Evolutionary conservation across 2,113 vertebrate genomes (phyloP).

Genomic region (Talpa occidentalis): DNA sequence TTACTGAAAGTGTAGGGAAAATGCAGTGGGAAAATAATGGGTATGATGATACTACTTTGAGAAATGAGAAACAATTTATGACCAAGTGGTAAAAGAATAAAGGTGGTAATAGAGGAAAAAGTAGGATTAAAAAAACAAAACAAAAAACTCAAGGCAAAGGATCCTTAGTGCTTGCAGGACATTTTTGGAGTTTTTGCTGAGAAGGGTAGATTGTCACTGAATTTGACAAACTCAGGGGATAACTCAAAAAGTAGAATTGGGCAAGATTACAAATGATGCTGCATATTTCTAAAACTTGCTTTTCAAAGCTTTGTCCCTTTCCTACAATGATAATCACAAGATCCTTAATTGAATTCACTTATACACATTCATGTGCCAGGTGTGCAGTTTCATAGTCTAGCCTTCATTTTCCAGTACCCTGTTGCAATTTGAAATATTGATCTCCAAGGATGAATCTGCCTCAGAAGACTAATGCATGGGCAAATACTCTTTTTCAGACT

Average conservation of each 20-base stretch:
- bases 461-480: not conserved
- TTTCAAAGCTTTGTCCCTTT: not conserved
- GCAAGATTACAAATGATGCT: constrained; percentile 17
- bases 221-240: constrained; percentile 9
- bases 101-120: not conserved
- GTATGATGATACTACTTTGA: constrained; percentile 31
- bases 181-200: not conserved
- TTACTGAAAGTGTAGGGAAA: constrained; percentile 48
- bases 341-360: not conserved
- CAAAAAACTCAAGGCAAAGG: not conserved
- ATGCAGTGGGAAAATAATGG: not conserved
- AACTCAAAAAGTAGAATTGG: constrained; percentile 52
- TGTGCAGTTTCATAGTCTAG: not conserved
- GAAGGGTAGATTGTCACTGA: not conserved
- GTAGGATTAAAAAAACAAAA: not conserved
- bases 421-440: not conserved
- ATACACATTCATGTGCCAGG: not conserved
- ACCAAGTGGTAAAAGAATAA: constrained; percentile 62
- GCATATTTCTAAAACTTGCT: not conserved
- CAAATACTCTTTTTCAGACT: not conserved
- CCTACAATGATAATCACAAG: not conserved
- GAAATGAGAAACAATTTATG: constrained; percentile 37
- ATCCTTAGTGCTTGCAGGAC: not conserved
- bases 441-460: not conserved
- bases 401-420: not conserved